Evolutionary conservation across 2,888 invertebrate genomes (phyloP), one percentile per base, ranked within the genome.

Genomic region (Deilephila elpenor): DNA sequence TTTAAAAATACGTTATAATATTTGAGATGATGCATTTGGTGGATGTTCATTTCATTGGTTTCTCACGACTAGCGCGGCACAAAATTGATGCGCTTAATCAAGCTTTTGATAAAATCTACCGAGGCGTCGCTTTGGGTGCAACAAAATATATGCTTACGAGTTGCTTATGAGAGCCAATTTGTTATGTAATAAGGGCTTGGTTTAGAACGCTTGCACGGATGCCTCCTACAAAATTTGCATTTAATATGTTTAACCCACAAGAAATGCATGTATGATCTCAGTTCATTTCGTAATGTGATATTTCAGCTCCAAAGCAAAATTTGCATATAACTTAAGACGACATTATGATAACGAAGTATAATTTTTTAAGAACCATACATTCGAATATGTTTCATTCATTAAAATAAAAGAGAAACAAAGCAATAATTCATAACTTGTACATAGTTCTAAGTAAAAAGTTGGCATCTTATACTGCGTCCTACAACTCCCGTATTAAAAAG

Each of bases 181-280:
- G 77, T 92, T 92, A 80, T 86, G 79, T 83, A 89, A 91, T 78
- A 80, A 86, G 87, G 89, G 88, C 85, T 86, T 82, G 89, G 86
- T 84, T 83, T 74, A 76, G 81, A 83, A 79, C 77, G 78, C 79
- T 84, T 85, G 82, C 82, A 74, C 72, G 78, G 83, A 84, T 84
- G 81, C 84, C 86, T 84, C 83, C 83, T 81, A 91, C 86, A 88
- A 89, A 87, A 83, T 85, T 79, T 79, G 77, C 78, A 80, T 83
- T 87, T 90, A 86, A 89, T 88, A 81, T 79, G 76, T 79, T 84
- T 86, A 86, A 87, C 86, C 87, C 84, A 82, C 75, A 78, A 82
- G 83, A 83, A 86, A 89, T 77, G 80, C 80, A 79, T 80, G 78
- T 84, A 81, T 82, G 81, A 85, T 80, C 77, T 77, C 67, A 14